Conservation (phyloP, 2,113 vertebrate genomes). For the pig (Sus scrofa) region DNA sequence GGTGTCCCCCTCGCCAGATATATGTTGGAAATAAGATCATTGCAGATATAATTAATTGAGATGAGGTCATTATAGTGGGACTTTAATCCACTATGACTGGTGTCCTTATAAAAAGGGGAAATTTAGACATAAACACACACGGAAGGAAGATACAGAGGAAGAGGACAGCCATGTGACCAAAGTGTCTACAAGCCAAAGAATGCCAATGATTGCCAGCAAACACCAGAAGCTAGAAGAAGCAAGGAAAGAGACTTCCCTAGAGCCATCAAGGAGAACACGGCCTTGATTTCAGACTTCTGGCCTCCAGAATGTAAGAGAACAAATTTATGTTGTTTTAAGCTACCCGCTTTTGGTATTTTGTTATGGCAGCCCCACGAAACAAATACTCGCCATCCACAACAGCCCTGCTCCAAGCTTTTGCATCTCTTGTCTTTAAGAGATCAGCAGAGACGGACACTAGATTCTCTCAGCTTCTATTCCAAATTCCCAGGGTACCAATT, state of each 20-base stretch:
- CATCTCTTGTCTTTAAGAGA: background rate
- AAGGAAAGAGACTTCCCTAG: background rate
- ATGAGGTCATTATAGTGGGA: too few species aligned
- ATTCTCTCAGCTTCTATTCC: conserved; percentile 8
- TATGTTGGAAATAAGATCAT: too few species aligned
- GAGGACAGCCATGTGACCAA: too few species aligned
- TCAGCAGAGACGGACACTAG: background rate
- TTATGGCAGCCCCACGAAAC: background rate
- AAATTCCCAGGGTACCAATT: background rate
- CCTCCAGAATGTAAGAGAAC: background rate
- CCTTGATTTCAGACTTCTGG: conserved; percentile 25
- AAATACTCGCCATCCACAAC: background rate
- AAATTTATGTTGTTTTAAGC: conserved; percentile 21
- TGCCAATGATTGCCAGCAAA: too few species aligned
- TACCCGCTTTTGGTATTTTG: background rate
- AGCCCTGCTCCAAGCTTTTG: background rate
- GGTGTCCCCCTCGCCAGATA: too few species aligned
- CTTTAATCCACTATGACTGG: too few species aligned
- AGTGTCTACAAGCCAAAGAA: too few species aligned
- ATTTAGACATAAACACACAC: too few species aligned
- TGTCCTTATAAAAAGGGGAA: too few species aligned
- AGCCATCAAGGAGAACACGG: background rate
- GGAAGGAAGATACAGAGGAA: too few species aligned
- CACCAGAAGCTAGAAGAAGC: too few species aligned
- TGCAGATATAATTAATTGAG: too few species aligned